These are phyloP conservation scores for Drosophila atroscutellata DNA, from an alignment of 2,888 invertebrate genomes.

Conservation along the genomic window DNA sequence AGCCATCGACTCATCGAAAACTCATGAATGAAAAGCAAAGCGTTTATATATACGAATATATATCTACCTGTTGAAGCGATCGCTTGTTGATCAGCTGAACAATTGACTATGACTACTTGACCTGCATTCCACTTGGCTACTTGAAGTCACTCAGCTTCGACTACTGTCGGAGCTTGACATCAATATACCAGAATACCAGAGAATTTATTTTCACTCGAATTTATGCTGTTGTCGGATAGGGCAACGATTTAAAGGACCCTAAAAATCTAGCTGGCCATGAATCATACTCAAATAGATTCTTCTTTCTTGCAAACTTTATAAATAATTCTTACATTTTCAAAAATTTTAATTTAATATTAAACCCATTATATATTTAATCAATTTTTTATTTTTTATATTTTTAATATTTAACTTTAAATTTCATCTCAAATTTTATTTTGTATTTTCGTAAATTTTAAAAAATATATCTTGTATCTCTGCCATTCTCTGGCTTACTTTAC, in stretches of 20 bases:
- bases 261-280: not conserved
- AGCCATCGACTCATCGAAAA: slow-evolving; percentile 9
- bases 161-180: slow-evolving; percentile 65
- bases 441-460: no score
- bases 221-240: not conserved
- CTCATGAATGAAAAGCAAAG: slow-evolving; percentile 46
- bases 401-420: not conserved
- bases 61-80: slow-evolving; percentile 58
- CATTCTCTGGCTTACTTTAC: not conserved
- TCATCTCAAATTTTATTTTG: not conserved
- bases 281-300: not conserved
- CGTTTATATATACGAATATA: not conserved
- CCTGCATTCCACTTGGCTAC: slow-evolving; percentile 45
- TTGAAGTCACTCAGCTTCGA: slow-evolving; percentile 32
- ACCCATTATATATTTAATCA: not conserved
- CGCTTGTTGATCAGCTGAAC: slow-evolving; percentile 51
- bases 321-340: not conserved
- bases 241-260: not conserved
- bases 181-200: slow-evolving; percentile 23
- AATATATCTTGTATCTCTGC: not conserved
- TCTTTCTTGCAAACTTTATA: not conserved
- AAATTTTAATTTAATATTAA: not conserved
- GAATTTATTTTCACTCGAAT: not conserved
- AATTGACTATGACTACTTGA: slow-evolving; percentile 56
- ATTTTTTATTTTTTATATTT: not conserved